Conservation (phyloP, 2,113 vertebrate species). For the Ictidomys tridecemlineatus region DNA sequence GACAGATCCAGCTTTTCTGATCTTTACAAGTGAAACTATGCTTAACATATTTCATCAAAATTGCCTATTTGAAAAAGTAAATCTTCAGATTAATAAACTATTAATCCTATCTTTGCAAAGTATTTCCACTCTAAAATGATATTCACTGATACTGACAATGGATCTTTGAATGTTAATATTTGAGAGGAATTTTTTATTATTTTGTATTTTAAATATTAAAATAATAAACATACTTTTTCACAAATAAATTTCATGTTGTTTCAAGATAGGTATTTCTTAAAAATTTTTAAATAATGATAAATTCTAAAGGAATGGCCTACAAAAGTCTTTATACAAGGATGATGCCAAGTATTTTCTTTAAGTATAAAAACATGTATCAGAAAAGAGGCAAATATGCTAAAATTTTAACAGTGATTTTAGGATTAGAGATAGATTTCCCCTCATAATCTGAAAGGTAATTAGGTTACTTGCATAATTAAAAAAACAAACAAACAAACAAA, state of each 20-base stretch:
- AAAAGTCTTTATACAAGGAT: not conserved
- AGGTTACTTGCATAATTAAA: not conserved
- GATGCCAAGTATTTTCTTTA: not conserved
- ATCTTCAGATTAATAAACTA: not conserved
- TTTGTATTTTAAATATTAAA: not conserved
- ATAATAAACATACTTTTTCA: not conserved
- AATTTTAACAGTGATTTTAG: not conserved
- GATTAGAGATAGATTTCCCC: not conserved
- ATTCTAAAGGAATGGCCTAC: not conserved
- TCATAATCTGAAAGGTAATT: not conserved
- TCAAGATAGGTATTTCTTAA: not conserved
- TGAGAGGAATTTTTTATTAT: not conserved
- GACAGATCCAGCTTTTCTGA: not conserved
- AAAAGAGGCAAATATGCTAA: constrained; percentile 6
- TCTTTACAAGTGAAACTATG: not conserved
- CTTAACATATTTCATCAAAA: not conserved
- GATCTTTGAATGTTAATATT: not conserved
- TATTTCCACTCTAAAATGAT: not conserved
- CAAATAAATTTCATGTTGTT: constrained; percentile 10
- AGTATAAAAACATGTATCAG: not conserved
- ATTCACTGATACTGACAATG: not conserved
- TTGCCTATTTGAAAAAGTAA: not conserved
- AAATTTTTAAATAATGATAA: not conserved
- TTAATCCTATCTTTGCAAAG: not conserved
- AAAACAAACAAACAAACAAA: no score